phyloP scores from a whole-genome alignment of 1,140 invertebrate species.

The Aethina tumida region DNA sequence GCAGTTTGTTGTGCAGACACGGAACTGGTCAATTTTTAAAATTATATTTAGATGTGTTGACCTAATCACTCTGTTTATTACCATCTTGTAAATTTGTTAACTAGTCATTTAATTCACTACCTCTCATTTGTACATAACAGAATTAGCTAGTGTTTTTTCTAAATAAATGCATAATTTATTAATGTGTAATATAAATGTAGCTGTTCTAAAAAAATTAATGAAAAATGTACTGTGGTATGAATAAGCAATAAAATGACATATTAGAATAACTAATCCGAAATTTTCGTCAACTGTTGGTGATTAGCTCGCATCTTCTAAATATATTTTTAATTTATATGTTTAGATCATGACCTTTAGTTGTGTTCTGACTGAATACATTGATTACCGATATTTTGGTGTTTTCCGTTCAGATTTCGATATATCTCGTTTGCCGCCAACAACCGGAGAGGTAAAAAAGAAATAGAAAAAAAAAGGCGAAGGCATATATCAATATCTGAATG shows the following conservation, averaged over 20 bases:
- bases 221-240: constrained; percentile 27
- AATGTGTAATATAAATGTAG: too few species aligned
- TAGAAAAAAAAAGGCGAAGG: constrained; percentile 6
- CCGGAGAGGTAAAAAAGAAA: background rate
- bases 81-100: constrained; percentile 16
- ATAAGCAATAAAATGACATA: constrained; percentile 30
- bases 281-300: constrained; percentile 11
- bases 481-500: constrained; percentile 13
- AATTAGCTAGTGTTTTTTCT: constrained; percentile 8
- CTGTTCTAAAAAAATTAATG: too few species aligned
- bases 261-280: constrained; percentile 7
- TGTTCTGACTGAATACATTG: constrained; percentile 19
- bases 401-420: constrained; percentile 21
- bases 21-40: too few species aligned
- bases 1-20: too few species aligned
- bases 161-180: too few species aligned
- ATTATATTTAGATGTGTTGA: constrained; percentile 25
- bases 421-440: constrained; percentile 5
- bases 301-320: constrained; percentile 24
- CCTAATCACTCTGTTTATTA: constrained; percentile 21
- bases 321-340: constrained; percentile 19
- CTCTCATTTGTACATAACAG: constrained; percentile 16
- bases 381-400: constrained; percentile 14
- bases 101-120: constrained; percentile 26
- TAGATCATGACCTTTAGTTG: constrained; percentile 18